These are phyloP conservation scores for Monarcha castaneiventris DNA, from an alignment of 2,113 vertebrate species.

Conservation along the genomic window DNA sequence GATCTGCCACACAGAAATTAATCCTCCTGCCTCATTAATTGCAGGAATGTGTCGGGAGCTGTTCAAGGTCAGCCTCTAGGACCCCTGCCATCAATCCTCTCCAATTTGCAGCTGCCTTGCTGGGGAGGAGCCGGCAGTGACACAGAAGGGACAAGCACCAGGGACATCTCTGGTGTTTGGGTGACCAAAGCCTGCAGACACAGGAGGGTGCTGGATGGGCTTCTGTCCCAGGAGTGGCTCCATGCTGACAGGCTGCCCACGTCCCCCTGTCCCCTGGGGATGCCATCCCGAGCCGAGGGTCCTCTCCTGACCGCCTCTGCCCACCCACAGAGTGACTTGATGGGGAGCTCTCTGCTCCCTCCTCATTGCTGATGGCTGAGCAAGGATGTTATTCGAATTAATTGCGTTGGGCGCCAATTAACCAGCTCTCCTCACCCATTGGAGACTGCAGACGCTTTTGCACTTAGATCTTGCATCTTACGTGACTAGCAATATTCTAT, in stretches of 20 bases:
- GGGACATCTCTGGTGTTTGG: neutral
- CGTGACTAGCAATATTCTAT: neutral
- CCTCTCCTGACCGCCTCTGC: neutral
- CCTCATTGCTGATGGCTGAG: neutral
- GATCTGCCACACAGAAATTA: neutral
- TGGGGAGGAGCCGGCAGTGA: neutral
- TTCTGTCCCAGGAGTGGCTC: neutral
- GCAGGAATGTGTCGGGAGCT: neutral
- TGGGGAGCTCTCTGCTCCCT: neutral
- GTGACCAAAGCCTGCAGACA: neutral
- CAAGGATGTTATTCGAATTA: neutral
- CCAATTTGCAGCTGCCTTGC: neutral
- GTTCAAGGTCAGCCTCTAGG: neutral
- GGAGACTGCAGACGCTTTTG: neutral
- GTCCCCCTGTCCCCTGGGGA: neutral
- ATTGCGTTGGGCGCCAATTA: neutral
- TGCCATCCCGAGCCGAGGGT: rapidly evolving
- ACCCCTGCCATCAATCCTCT: neutral
- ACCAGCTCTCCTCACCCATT: neutral
- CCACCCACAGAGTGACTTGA: neutral
- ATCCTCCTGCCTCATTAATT: conserved; percentile 35
- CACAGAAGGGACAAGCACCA: neutral
- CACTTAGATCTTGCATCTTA: neutral
- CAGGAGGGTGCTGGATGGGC: neutral
- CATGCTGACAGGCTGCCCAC: neutral